These are phyloP conservation scores for Bufo bufo DNA, from an alignment of 2,113 vertebrate genomes.

Conservation along the genomic window DNA sequence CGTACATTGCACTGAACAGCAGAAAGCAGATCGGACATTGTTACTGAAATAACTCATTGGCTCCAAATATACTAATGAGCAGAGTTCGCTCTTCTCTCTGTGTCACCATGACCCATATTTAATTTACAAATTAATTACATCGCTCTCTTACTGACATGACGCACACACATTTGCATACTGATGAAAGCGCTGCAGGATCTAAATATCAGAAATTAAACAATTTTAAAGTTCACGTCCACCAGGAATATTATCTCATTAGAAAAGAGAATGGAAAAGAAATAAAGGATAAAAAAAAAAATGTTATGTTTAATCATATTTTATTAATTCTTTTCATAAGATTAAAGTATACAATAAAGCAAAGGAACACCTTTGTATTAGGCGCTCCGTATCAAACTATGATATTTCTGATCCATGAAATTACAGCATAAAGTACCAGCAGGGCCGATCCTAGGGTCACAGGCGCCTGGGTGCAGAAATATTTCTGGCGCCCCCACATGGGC, in stretches of 20 bases:
- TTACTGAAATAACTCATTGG: background rate
- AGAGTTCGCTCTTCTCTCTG: background rate
- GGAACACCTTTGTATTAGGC: too few relatives aligned
- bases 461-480: too few relatives aligned
- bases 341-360: too few relatives aligned
- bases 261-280: background rate
- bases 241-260: slow-evolving; percentile 2
- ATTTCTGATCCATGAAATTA: too few relatives aligned
- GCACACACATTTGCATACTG: slow-evolving; percentile 26
- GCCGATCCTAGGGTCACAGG: too few relatives aligned
- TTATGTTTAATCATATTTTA: background rate
- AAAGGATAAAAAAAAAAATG: background rate
- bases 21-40: too few relatives aligned
- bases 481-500: too few relatives aligned
- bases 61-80: background rate
- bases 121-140: slow-evolving; percentile 24
- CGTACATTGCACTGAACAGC: too few relatives aligned
- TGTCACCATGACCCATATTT: background rate
- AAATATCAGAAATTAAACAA: slow-evolving; percentile 4
- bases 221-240: background rate
- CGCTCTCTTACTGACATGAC: background rate
- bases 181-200: background rate
- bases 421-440: too few relatives aligned
- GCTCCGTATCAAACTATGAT: too few relatives aligned
- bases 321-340: too few relatives aligned